phyloP scores from a whole-genome alignment of 2,113 vertebrate species.

The Pavo muticus region DNA sequence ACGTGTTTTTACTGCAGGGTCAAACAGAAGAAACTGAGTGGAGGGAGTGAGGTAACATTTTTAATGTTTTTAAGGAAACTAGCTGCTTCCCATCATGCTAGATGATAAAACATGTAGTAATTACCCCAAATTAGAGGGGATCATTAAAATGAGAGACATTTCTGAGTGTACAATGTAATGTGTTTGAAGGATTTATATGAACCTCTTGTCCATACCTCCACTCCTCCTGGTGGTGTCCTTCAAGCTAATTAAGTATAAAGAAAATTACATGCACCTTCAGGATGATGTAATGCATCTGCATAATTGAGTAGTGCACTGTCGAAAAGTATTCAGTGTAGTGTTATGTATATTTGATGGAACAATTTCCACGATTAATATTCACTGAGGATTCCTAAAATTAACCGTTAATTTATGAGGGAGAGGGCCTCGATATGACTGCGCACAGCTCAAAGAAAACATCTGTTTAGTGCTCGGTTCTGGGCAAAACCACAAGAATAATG shows the following conservation, averaged over 20 bases:
- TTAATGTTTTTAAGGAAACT: not conserved
- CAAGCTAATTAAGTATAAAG: slow-evolving; percentile 36
- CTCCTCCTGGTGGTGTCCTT: not conserved
- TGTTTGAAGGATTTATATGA: not conserved
- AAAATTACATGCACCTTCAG: slow-evolving; percentile 22
- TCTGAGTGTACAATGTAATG: not conserved
- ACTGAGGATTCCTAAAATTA: slow-evolving; percentile 64
- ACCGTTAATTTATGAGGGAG: slow-evolving; percentile 50
- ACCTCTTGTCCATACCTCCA: not conserved
- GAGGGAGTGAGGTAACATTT: not conserved
- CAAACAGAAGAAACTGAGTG: not conserved
- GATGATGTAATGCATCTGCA: slow-evolving; percentile 43
- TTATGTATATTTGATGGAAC: slow-evolving; percentile 44
- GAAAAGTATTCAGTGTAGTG: slow-evolving; percentile 5
- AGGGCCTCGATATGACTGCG: slow-evolving; percentile 26
- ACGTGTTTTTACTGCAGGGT: not conserved
- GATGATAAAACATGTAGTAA: not conserved
- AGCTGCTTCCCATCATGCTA: not conserved
- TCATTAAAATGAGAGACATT: not conserved
- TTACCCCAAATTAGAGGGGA: not conserved
- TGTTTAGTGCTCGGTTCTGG: slow-evolving; percentile 16
- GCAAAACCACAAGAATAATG: not conserved
- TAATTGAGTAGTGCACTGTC: slow-evolving; percentile 23
- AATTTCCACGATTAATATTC: slow-evolving; percentile 60
- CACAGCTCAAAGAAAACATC: slow-evolving; percentile 60